These are phyloP conservation scores for Prosopocoilus inquinatus DNA, from an alignment of 2,888 invertebrate species.

Conservation along the genomic window DNA sequence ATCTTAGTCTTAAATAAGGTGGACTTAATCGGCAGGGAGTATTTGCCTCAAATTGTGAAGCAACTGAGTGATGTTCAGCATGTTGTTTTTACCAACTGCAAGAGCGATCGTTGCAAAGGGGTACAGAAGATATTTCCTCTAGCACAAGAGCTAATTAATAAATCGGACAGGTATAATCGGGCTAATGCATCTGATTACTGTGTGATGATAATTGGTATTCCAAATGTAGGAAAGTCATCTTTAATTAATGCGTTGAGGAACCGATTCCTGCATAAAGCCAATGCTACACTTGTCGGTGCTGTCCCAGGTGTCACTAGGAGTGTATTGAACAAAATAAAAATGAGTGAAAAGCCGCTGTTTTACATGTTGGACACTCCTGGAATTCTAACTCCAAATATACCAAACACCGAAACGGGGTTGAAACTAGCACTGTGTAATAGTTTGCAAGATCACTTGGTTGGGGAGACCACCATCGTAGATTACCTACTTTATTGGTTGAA, in stretches of 20 bases:
- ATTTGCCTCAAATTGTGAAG: constrained; percentile 56
- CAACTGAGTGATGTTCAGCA: constrained; percentile 61
- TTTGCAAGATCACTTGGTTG: constrained; percentile 83
- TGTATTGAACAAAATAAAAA: constrained; percentile 79
- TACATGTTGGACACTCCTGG: constrained; percentile 94
- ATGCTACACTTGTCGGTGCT: constrained; percentile 72
- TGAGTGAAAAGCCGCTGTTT: constrained; percentile 73
- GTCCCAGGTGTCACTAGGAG: constrained; percentile 82
- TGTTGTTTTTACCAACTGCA: constrained; percentile 80
- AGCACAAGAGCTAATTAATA: constrained; percentile 67
- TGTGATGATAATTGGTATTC: constrained; percentile 89
- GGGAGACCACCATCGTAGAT: constrained; percentile 80
- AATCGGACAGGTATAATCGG: constrained; percentile 74
- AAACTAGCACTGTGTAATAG: constrained; percentile 85
- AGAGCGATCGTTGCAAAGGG: constrained; percentile 66
- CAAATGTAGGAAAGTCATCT: constrained; percentile 95
- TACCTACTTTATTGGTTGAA: constrained; percentile 89
- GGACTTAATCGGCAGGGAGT: constrained; percentile 67
- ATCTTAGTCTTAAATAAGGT: constrained; percentile 86
- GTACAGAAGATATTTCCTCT: constrained; percentile 66
- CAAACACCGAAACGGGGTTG: constrained; percentile 73
- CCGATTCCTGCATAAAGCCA: constrained; percentile 60
- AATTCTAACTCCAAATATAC: constrained; percentile 78
- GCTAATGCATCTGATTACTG: constrained; percentile 64
- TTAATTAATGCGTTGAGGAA: constrained; percentile 81